Conservation (phyloP, 2,797 vertebrate species). For the Silurus lanzhouensis region DNA sequence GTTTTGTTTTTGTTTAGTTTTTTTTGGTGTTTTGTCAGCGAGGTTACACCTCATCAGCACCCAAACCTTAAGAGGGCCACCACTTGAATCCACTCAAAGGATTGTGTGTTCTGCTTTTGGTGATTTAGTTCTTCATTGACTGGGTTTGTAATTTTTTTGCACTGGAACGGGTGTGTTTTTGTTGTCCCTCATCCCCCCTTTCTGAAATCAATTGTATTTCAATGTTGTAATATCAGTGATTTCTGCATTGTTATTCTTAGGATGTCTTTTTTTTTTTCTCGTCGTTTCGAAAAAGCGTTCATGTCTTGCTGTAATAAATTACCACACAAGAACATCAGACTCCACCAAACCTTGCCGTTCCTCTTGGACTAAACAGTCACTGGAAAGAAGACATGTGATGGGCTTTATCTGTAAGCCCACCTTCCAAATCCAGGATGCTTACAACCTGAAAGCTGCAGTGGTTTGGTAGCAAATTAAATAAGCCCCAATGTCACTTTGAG, state of each 20-base stretch:
- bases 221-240: conserved; percentile 53
- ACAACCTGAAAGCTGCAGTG: neutral
- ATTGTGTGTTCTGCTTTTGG: conserved; percentile 48
- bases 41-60: conserved; percentile 27
- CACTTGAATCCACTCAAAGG: conserved; percentile 55
- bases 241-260: conserved; percentile 52
- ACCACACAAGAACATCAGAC: conserved; percentile 34
- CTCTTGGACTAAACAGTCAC: conserved; percentile 30
- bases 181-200: conserved; percentile 37
- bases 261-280: conserved; percentile 36
- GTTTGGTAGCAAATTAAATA: conserved; percentile 26
- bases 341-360: conserved; percentile 15
- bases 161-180: conserved; percentile 60
- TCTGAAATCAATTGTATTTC: conserved; percentile 58
- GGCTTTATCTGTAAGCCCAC: neutral
- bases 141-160: conserved; percentile 58
- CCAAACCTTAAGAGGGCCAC: conserved; percentile 52
- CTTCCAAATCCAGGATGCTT: conserved; percentile 17
- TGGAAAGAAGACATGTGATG: conserved; percentile 42
- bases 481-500: conserved; percentile 38
- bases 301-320: conserved; percentile 50
- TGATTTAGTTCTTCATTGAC: conserved; percentile 48
- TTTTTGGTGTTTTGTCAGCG: neutral
- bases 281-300: conserved; percentile 35
- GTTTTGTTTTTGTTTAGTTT: too few species aligned